Evolutionary conservation across 1,140 invertebrate species (phyloP).

Genomic region (Drosophila fuyamai): DNA sequence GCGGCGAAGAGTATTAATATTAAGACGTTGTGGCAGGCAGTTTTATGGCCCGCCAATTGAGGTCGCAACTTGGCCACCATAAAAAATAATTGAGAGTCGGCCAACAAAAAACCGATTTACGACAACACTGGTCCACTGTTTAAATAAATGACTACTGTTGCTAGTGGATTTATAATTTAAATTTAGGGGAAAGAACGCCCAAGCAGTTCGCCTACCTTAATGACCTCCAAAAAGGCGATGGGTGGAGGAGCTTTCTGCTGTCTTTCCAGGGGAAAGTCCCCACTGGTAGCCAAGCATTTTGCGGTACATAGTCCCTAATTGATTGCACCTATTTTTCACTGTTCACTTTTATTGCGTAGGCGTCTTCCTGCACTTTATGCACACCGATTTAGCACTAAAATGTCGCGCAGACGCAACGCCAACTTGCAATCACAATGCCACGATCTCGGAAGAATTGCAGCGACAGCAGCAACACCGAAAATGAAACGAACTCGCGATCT

Average conservation of each 20-base stretch:
- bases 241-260: conserved; percentile 8
- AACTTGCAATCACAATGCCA: conserved; percentile 49
- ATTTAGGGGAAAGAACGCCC: neutral
- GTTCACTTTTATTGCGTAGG: neutral
- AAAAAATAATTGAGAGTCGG: conserved; percentile 35
- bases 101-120: conserved; percentile 24
- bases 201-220: conserved; percentile 34
- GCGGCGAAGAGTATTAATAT: conserved; percentile 38
- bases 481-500: conserved; percentile 44
- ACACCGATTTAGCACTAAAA: conserved; percentile 12
- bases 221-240: conserved; percentile 24
- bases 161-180: conserved; percentile 11
- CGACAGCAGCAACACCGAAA: conserved; percentile 15
- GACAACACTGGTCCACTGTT: conserved; percentile 17
- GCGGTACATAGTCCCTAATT: neutral
- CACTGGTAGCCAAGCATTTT: conserved; percentile 2
- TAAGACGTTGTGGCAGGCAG: conserved; percentile 42
- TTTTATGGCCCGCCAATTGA: conserved; percentile 63
- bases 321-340: conserved; percentile 2
- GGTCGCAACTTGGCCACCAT: conserved; percentile 49
- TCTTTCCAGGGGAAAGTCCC: neutral
- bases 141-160: conserved; percentile 6
- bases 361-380: conserved; percentile 13
- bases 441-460: conserved; percentile 8
- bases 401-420: conserved; percentile 57